Percentiles rank a stretch among this genome's conserved stretches.
Conservation (phyloP, 2,113 vertebrate genomes). For the Probosciger aterrimus region DNA sequence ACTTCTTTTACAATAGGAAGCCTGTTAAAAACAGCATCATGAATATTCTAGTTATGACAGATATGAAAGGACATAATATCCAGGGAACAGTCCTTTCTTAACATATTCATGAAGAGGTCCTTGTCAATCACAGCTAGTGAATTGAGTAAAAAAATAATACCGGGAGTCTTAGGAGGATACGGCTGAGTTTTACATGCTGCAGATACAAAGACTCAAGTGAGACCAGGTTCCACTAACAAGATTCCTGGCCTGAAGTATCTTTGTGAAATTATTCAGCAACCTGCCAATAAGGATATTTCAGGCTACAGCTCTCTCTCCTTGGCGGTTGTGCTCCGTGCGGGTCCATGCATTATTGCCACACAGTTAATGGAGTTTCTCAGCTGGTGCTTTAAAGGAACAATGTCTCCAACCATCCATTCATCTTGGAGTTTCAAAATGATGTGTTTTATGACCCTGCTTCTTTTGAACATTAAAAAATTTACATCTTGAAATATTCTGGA, state of each 20-base stretch:
- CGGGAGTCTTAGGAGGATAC: background rate
- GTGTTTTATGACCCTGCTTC: slow-evolving; percentile 44
- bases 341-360: slow-evolving; percentile 39
- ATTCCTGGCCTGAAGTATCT: slow-evolving; percentile 46
- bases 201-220: slow-evolving; percentile 53
- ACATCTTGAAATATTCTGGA: slow-evolving; percentile 33
- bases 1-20: slow-evolving; percentile 50
- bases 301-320: slow-evolving; percentile 38
- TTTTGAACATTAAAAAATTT: slow-evolving; percentile 68
- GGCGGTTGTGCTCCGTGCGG: slow-evolving; percentile 2
- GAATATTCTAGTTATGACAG: slow-evolving; percentile 69
- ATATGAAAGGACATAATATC: slow-evolving; percentile 70
- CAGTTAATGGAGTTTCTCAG: slow-evolving; percentile 57
- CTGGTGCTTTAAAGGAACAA: slow-evolving; percentile 55
- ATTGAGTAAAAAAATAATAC: slow-evolving; percentile 59
- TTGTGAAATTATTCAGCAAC: slow-evolving; percentile 58
- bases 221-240: slow-evolving; percentile 22
- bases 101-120: slow-evolving; percentile 56
- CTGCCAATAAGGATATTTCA: slow-evolving; percentile 52
- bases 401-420: slow-evolving; percentile 50
- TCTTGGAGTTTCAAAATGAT: slow-evolving; percentile 65
- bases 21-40: slow-evolving; percentile 65
- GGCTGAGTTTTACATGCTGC: slow-evolving; percentile 49
- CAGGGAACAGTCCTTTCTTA: slow-evolving; percentile 39
- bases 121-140: slow-evolving; percentile 64